Conservation (phyloP, 2,113 vertebrate genomes). For the Megaceryle torquata region DNA sequence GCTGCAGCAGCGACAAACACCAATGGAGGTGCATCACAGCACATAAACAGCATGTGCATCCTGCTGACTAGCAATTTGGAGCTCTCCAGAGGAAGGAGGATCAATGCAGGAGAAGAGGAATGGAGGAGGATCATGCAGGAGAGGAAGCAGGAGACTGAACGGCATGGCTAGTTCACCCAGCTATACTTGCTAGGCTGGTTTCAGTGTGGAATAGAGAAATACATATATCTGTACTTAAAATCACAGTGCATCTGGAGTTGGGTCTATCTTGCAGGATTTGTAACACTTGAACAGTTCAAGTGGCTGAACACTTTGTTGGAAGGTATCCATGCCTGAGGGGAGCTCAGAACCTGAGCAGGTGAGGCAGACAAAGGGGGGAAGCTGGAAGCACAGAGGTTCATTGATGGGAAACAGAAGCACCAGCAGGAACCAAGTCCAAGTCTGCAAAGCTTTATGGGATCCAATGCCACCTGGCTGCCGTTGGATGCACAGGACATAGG, state of each 20-base stretch:
- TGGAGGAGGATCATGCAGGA: no score
- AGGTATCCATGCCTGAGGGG: fast-evolving
- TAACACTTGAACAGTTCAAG: not conserved
- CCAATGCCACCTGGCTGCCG: not conserved
- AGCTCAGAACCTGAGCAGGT: not conserved
- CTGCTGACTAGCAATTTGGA: not conserved
- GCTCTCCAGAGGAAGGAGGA: not conserved
- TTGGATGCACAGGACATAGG: no score
- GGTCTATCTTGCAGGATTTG: not conserved
- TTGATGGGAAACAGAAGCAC: not conserved
- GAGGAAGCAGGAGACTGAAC: not conserved
- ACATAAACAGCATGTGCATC: not conserved
- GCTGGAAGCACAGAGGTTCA: not conserved
- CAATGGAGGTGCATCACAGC: not conserved
- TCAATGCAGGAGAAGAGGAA: no score
- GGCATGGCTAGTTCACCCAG: not conserved
- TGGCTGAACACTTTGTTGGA: not conserved
- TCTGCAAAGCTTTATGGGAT: not conserved
- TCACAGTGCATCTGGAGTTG: not conserved
- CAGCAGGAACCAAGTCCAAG: not conserved
- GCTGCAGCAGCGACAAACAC: not conserved
- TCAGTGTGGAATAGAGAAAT: not conserved
- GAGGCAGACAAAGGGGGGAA: not conserved
- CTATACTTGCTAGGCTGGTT: not conserved
- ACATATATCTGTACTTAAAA: not conserved